Percentiles rank a stretch among this genome's conserved stretches.
phyloP scores from a whole-genome alignment of 1,140 invertebrate species.

The Papilio polytes region DNA sequence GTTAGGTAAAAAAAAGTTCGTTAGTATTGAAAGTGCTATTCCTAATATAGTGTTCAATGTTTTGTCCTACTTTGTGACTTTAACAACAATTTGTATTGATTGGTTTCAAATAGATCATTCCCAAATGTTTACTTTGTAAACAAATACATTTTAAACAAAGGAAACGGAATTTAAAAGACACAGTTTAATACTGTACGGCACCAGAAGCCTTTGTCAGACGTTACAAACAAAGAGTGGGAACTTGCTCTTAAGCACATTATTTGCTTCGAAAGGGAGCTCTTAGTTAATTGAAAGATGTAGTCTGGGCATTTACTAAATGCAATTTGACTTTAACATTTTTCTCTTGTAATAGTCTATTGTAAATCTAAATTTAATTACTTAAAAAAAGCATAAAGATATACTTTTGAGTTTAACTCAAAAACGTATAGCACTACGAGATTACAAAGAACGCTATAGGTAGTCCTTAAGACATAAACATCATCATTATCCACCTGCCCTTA shows the following conservation, averaged over 20 bases:
- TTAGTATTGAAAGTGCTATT: no score
- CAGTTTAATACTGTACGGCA: constrained; percentile 12
- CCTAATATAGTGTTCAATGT: no score
- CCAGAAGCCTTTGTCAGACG: constrained; percentile 10
- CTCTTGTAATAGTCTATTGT: background rate
- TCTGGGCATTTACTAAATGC: background rate
- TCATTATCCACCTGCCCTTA: no score
- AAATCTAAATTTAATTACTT: background rate
- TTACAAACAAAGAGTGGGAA: constrained; percentile 23
- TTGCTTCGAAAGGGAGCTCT: constrained; percentile 13
- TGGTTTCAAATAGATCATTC: background rate
- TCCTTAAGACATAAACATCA: no score
- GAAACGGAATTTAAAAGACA: constrained; percentile 6
- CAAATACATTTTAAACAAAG: background rate
- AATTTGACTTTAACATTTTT: background rate
- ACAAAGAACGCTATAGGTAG: no score
- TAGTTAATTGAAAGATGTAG: constrained; percentile 26
- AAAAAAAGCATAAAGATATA: no score
- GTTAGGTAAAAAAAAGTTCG: no score
- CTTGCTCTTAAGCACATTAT: constrained; percentile 25
- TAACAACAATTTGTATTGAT: background rate
- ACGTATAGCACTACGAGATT: no score
- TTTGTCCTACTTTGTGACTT: no score
- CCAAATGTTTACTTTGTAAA: background rate
- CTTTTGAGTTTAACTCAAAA: no score